phyloP scores from a whole-genome alignment of 2,797 vertebrate genomes.

The Hafferia zeledoni region DNA sequence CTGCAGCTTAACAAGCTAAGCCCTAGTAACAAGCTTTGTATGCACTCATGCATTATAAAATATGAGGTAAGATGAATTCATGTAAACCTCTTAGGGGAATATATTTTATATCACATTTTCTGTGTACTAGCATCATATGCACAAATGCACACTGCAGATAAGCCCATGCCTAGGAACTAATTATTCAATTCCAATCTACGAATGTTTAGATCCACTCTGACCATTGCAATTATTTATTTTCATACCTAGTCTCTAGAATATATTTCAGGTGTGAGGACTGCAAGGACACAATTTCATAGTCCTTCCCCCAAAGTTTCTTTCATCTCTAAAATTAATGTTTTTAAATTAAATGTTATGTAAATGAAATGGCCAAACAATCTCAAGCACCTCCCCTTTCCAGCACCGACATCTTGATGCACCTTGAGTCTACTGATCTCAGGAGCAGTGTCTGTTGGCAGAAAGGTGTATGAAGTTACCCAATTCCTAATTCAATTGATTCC shows the following conservation, averaged over 20 bases:
- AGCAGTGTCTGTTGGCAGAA: background rate
- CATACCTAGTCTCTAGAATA: background rate
- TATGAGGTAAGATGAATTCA: background rate
- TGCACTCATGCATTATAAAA: rapidly evolving
- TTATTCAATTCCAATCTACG: rapidly evolving
- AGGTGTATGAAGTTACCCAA: background rate
- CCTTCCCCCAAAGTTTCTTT: background rate
- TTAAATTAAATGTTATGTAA: background rate
- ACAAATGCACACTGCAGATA: background rate
- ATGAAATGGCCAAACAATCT: background rate
- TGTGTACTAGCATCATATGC: background rate
- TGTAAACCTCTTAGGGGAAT: background rate
- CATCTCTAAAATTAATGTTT: background rate
- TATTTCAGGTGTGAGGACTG: background rate
- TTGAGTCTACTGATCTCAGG: background rate
- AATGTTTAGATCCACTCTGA: background rate
- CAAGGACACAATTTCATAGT: background rate
- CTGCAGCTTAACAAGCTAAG: background rate
- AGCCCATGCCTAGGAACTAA: background rate
- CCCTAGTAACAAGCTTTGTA: background rate
- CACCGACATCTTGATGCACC: background rate
- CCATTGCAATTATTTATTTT: background rate
- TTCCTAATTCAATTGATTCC: background rate
- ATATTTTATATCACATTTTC: background rate
- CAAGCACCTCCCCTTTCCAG: background rate